Evolutionary conservation across 2,888 invertebrate species (phyloP), one percentile per base, ranked within the genome.

Genomic region (Blera fallax): DNA sequence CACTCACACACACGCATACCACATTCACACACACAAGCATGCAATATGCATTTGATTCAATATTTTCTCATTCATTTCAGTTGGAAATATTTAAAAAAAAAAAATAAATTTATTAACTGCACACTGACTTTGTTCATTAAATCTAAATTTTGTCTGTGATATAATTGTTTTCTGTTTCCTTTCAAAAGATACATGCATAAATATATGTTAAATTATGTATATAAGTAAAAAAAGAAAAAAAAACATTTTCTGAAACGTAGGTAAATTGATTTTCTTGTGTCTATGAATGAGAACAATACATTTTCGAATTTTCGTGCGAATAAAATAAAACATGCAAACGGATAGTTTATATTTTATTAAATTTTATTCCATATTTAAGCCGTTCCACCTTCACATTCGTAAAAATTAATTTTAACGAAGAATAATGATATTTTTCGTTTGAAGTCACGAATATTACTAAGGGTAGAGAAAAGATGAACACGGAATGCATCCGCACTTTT

Each of bases 381-480:
- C 8, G 45, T 11, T 56, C 10, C 70, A 34, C 52, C 60, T 78
- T 62, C 45, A 18, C 43, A 52, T 37, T 40, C 32, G 34, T 24
- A 52, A 50, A 16, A 50, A 5, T 14, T 37, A 27, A 29, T 50
- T 67, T 34, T 10, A 50, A 65, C 58, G 32, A 43, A 79, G 48
- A 58, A 29, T 45, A 5, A n/a, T 56, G 40, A 29, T 81, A 85
- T 85, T 60, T 85, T 80, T 74, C 76, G 81, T 74, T 80, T 76
- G 85, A 81, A 85, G 85, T 65, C 85, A 85, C 85, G 81, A 85
- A 81, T 81, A 81, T 85, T 76, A 85, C 85, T 85, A 84, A 84
- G 81, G 85, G 81, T 85, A 85, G 85, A 85, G 85, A 85, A 85
- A 85, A 85, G 76, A 85, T 81, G 81, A 85, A 85, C 81, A 76